Conservation (phyloP, 2,113 vertebrate genomes). For the Otolemur garnettii region DNA sequence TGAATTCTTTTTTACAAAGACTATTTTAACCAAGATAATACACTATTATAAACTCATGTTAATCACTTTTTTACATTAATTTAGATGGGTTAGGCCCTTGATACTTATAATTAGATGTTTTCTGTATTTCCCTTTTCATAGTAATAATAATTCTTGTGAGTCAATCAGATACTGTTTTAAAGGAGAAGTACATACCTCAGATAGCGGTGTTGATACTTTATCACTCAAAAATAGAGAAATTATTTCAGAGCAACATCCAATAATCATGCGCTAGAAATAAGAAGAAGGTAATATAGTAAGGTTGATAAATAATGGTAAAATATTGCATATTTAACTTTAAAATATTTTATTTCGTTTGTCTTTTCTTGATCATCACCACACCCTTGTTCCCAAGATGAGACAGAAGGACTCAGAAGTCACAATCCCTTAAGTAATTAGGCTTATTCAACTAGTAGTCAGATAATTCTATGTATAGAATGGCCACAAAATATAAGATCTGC, state of each 20-base stretch:
- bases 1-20: conserved; percentile 54
- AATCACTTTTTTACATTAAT: conserved; percentile 59
- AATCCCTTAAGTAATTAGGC: not conserved
- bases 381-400: not conserved
- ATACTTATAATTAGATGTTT: conserved; percentile 57
- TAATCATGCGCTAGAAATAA: conserved; percentile 87
- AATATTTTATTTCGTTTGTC: conserved; percentile 32
- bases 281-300: conserved; percentile 62
- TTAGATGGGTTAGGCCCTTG: conserved; percentile 42
- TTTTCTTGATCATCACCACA: not conserved
- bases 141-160: conserved; percentile 16
- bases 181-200: conserved; percentile 86
- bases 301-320: not conserved
- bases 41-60: not conserved
- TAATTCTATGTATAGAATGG: not conserved
- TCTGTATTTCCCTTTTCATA: conserved; percentile 63
- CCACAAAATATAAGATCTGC: not conserved
- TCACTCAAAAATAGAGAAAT: conserved; percentile 83
- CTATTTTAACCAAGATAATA: conserved; percentile 64
- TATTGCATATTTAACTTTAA: not conserved
- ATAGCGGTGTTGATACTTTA: conserved; percentile 71
- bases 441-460: not conserved
- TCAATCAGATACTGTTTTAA: conserved; percentile 37
- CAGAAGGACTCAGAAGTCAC: not conserved
- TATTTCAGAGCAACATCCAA: conserved; percentile 89